Base-by-base conservation (phyloP, 2,888 invertebrate genomes). In the Sarcophaga carnaria region DNA sequence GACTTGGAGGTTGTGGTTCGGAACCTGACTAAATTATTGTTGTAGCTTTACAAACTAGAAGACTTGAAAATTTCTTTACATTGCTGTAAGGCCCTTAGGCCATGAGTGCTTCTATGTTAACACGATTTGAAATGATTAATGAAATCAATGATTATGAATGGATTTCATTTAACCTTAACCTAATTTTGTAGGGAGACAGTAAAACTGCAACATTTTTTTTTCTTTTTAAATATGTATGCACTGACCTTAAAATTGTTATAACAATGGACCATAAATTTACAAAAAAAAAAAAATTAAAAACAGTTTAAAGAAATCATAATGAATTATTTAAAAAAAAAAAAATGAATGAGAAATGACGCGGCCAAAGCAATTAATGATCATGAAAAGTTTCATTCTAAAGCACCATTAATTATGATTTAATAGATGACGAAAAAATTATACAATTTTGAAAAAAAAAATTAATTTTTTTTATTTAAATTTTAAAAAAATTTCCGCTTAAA, bases 401-500 rank as follows among this genome's bases (percentile, higher is more conserved):
- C 27, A 66, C 67, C 59, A 74, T 82, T 70, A 82, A 76, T 71
- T 59, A 45, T 59, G 45, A 71, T 20, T 60, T 37, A 70, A 71
- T 70, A 54, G 20, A 22, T 59, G 59, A 63, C 10, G n/a, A 59
- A 72, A 67, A 20, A 71, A 45, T 59, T 72, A 45, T 37, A 67
- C 67, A 45, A 37, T 37, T 72, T 45, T 22, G 1, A 0, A 63
- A 20, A 4, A 64, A 63, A 5, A 63, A 64, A 63, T 20, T 62
- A 11, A 12, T 64, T 5, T 8, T 77, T 70, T 64, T 82, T n/a
- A 37, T 63, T 62, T 63, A 45, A 45, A 67, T 45, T 20, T 45
- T 45, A 49, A 47, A 45, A 54, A 66, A 71, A 47, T 75, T 77
- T 83, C 67, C 72, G 72, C 72, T 78, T 72, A 83, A 83, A 79